Evolutionary conservation across 1,140 invertebrate genomes (phyloP).

Genomic region (Nasonia giraulti): DNA sequence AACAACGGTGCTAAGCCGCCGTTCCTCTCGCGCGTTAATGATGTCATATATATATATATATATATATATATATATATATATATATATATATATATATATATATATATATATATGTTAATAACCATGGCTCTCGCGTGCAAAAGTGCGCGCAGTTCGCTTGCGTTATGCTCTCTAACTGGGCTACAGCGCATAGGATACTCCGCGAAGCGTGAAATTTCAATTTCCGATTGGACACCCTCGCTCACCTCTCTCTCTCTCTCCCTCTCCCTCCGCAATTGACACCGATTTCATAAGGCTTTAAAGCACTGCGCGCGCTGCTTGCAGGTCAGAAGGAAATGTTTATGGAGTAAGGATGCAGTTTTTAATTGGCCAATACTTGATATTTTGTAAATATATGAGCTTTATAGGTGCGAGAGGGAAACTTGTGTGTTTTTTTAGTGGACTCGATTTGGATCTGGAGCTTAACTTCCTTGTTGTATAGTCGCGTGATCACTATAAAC

Average conservation of each 20-base stretch:
- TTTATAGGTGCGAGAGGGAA: background rate
- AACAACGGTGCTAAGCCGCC: background rate
- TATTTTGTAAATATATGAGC: background rate
- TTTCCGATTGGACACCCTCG: slow-evolving; percentile 28
- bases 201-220: slow-evolving; percentile 38
- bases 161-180: background rate
- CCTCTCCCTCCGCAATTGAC: background rate
- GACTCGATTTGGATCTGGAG: no score
- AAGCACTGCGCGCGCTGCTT: background rate
- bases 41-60: background rate
- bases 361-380: background rate
- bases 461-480: no score
- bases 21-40: background rate
- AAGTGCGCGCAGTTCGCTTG: background rate
- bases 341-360: background rate
- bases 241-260: background rate
- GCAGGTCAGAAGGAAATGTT: background rate
- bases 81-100: no score
- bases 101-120: no score
- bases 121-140: background rate
- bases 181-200: background rate
- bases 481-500: no score
- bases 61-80: no score
- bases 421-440: background rate
- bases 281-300: background rate